Conservation (phyloP, 2,888 invertebrate species). For the Tachystola acroxantha region DNA sequence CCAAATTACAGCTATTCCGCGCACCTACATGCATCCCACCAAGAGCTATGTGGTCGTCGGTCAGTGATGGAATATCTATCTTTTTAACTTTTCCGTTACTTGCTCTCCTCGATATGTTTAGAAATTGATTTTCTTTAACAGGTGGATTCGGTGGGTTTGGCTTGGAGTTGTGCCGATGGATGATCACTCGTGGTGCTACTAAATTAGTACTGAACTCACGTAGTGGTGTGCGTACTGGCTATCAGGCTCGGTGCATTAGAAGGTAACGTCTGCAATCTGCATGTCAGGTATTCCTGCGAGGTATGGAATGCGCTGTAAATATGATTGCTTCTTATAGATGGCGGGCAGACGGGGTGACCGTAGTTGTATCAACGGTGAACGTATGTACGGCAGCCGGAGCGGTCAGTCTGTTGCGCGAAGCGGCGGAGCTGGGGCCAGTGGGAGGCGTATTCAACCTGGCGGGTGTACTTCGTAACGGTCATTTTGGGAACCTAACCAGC, state of each 20-base stretch:
- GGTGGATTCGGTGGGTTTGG: slow-evolving; percentile 98
- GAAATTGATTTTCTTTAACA: slow-evolving; percentile 18
- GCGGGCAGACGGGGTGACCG: slow-evolving; percentile 80
- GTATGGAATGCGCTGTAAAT: too few relatives aligned
- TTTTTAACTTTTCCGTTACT: too few relatives aligned
- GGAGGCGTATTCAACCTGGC: slow-evolving; percentile 97
- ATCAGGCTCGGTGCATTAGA: slow-evolving; percentile 86
- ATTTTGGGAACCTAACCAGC: slow-evolving; percentile 91
- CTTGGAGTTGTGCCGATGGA: slow-evolving; percentile 93
- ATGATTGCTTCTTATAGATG: too few relatives aligned
- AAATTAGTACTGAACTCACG: slow-evolving; percentile 92
- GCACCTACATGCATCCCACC: slow-evolving; percentile 89
- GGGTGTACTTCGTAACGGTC: slow-evolving; percentile 91
- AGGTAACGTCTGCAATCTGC: too few relatives aligned
- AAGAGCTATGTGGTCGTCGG: slow-evolving; percentile 85
- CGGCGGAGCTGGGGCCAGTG: slow-evolving; percentile 81
- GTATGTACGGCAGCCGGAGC: slow-evolving; percentile 77
- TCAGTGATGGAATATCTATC: too few relatives aligned
- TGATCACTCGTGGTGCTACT: slow-evolving; percentile 91
- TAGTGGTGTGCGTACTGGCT: slow-evolving; percentile 93
- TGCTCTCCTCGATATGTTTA: too few relatives aligned
- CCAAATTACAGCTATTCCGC: slow-evolving; percentile 79
- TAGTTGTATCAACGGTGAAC: slow-evolving; percentile 71
- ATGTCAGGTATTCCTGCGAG: too few relatives aligned
- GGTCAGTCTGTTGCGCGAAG: slow-evolving; percentile 77